Evolutionary conservation across 2,888 invertebrate species (phyloP), one percentile per base, ranked within the genome.

Genomic region (Dione juno): DNA sequence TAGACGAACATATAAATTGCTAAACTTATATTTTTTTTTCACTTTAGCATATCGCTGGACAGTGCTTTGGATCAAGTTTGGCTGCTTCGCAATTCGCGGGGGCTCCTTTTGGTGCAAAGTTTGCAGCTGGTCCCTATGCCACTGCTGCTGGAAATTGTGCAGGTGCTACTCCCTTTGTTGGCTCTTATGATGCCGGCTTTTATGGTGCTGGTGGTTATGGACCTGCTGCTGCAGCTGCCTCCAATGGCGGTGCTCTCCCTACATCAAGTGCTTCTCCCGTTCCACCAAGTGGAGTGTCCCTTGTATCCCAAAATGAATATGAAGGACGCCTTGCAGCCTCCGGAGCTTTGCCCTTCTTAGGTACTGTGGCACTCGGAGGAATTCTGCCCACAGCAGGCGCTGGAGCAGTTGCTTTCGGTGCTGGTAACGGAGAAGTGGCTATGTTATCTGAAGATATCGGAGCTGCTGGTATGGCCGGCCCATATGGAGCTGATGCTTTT

Each of bases 321-420:
- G 80, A 81, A 73, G 84, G 84, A 8, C 54, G 76, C 40, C 48
- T 84, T 1, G 63, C 71, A 13, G 78, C 80, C 13, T 54, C 67
- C 19, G 82, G 82, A 53, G 74, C 79, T 50, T 66, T 82, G 52
- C 82, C 80, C 9, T 79, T 82, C 78, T 58, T 80, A 16, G 80
- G 81, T 8, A 75, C 81, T 9, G 84, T 84, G 0, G 80, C 78
- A 21, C 72, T 84, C 3, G 83, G 82, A 66, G 84, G 84, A 3
- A 71, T 70, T 7, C 63, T 85, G 19, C 79, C 81, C 1, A 78
- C 83, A 10, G 75, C 75, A 64, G 86, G 85, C 16, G 77, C 79
- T 45, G 85, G 84, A 64, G 76, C 77, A 6, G 80, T 80, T 10
- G 72, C 78, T 43, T 82, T 81, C 66, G 77, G 80, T 21, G 79